phyloP scores from a whole-genome alignment of 2,888 invertebrate species.

The Plebejus anna region DNA sequence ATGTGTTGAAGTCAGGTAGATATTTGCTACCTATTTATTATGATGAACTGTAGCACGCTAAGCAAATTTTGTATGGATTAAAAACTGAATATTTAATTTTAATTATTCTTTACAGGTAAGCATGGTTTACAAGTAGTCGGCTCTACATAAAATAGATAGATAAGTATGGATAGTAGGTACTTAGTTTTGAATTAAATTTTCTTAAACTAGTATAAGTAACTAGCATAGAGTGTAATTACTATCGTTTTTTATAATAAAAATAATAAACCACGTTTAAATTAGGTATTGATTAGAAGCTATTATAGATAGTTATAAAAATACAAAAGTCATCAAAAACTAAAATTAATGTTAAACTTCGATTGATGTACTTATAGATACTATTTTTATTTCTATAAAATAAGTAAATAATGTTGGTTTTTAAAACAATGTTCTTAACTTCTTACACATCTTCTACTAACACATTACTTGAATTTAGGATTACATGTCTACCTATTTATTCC shows the following conservation, averaged over 20 bases:
- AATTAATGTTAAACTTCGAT: too few species aligned
- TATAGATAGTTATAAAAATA: too few species aligned
- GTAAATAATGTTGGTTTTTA: too few species aligned
- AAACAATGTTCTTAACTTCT: too few species aligned
- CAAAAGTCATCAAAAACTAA: too few species aligned
- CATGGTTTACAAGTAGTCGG: conserved; percentile 28
- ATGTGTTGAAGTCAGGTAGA: conserved; percentile 72
- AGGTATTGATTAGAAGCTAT: too few species aligned
- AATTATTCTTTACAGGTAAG: conserved; percentile 67
- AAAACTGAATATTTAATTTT: conserved; percentile 49
- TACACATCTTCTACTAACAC: too few species aligned
- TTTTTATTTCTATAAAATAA: too few species aligned
- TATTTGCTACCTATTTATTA: conserved; percentile 60
- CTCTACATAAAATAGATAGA: conserved; percentile 30
- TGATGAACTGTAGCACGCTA: conserved; percentile 54
- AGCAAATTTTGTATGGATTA: conserved; percentile 47
- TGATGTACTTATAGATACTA: too few species aligned
- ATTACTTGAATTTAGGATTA: not conserved
- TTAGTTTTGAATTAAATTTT: not conserved
- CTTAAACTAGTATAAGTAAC: not conserved
- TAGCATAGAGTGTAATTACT: too few species aligned
- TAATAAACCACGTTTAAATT: too few species aligned
- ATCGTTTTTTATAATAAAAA: too few species aligned
- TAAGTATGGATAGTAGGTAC: conserved; percentile 30
- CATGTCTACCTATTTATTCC: not conserved